Conservation (phyloP, 2,113 vertebrate genomes). For the Motacilla tschutschensis region DNA sequence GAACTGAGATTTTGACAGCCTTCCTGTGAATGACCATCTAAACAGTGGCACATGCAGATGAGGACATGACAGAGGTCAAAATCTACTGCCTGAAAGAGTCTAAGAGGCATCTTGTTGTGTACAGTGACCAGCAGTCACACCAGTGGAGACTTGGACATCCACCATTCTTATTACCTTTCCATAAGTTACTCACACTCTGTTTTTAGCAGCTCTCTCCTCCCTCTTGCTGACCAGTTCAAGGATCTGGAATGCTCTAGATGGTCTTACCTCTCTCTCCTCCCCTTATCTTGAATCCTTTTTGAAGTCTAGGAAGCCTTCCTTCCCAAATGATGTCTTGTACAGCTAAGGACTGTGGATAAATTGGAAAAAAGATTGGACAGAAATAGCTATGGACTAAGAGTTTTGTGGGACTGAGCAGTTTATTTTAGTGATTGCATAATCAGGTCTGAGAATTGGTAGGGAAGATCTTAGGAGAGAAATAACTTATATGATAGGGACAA, state of each 20-base stretch:
- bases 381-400: neutral
- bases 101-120: neutral
- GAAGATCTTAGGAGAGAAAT: neutral
- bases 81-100: neutral
- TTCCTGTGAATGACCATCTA: neutral
- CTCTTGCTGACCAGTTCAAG: neutral
- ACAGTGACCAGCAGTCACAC: neutral
- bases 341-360: neutral
- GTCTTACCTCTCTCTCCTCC: neutral
- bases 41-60: neutral
- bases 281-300: neutral
- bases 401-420: neutral
- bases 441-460: neutral
- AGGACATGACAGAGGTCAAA: neutral
- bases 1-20: neutral
- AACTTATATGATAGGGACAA: neutral
- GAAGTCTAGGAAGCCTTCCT: neutral
- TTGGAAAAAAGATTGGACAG: neutral
- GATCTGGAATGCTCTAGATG: neutral
- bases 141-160: neutral
- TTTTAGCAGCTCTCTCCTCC: neutral
- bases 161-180: neutral
- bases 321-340: neutral
- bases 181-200: neutral
- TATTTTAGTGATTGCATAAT: neutral